These are phyloP conservation scores for Ferrisia virgata DNA, from an alignment of 2,888 invertebrate genomes.

Conservation along the genomic window DNA sequence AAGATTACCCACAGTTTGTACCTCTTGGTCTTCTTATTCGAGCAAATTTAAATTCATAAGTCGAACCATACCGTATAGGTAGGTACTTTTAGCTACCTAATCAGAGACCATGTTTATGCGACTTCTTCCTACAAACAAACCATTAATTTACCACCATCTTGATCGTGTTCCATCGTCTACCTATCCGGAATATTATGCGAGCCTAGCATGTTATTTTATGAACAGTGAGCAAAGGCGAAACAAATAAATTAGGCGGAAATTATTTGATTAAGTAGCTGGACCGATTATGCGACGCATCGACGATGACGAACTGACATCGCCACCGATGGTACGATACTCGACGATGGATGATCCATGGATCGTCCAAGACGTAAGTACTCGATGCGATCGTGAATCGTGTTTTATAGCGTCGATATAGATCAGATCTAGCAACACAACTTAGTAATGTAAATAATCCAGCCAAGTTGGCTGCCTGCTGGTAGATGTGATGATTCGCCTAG, in stretches of 20 bases:
- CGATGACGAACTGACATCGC: not conserved
- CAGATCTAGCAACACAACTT: too few species aligned
- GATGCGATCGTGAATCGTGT: too few species aligned
- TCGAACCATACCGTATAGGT: too few species aligned
- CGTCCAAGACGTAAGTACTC: too few species aligned
- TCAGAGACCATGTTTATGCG: not conserved
- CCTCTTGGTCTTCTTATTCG: too few species aligned
- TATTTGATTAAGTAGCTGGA: not conserved
- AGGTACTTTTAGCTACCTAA: too few species aligned
- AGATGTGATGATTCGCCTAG: not conserved
- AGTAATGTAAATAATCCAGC: too few species aligned
- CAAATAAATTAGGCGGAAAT: conserved; percentile 13
- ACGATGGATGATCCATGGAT: not conserved
- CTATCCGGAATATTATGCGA: not conserved
- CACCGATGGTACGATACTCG: not conserved
- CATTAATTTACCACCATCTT: not conserved
- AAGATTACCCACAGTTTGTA: too few species aligned
- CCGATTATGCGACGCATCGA: not conserved
- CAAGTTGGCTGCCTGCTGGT: too few species aligned
- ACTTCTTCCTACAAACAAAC: not conserved
- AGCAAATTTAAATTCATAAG: not conserved
- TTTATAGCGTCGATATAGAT: too few species aligned
- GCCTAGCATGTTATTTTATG: not conserved
- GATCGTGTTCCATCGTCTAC: not conserved
- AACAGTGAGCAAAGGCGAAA: not conserved